Evolutionary conservation across 2,888 invertebrate genomes (phyloP).

Genomic region (Coleophora deauratella): DNA sequence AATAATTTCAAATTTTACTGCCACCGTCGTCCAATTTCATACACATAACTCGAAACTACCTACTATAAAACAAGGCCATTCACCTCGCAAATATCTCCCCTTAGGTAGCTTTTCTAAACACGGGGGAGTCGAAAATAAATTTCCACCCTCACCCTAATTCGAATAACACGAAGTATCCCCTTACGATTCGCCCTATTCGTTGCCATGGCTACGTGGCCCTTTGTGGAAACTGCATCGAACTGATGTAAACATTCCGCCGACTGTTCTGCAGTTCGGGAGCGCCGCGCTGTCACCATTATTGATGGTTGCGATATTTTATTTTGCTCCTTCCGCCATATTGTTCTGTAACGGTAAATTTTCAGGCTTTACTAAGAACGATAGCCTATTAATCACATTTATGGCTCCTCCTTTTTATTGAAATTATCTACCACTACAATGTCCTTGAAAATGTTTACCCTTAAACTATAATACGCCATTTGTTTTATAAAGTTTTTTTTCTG

Average conservation of each 20-base stretch:
- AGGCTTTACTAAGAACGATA: slow-evolving; percentile 46
- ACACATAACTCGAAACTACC: slow-evolving; percentile 19
- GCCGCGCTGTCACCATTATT: slow-evolving; percentile 37
- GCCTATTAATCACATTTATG: slow-evolving; percentile 56
- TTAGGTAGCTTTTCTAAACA: slow-evolving; percentile 45
- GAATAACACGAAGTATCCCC: slow-evolving; percentile 47
- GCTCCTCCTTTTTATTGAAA: slow-evolving; percentile 29
- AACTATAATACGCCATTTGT: too few relatives aligned
- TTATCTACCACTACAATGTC: too few relatives aligned
- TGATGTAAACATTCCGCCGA: slow-evolving; percentile 37
- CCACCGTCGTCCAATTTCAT: slow-evolving; percentile 18
- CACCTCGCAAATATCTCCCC: slow-evolving; percentile 65
- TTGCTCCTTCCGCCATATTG: slow-evolving; percentile 40
- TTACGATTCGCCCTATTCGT: slow-evolving; percentile 47
- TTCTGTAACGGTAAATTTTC: slow-evolving; percentile 42
- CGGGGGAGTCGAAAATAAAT: slow-evolving; percentile 59
- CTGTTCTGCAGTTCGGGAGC: slow-evolving; percentile 38
- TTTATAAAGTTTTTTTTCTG: slow-evolving; percentile 21
- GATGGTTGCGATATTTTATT: slow-evolving; percentile 42
- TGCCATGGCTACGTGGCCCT: slow-evolving; percentile 45
- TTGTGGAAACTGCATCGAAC: slow-evolving; percentile 35
- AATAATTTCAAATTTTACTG: slow-evolving; percentile 14
- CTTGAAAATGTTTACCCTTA: too few relatives aligned
- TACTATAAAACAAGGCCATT: slow-evolving; percentile 44
- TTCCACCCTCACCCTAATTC: slow-evolving; percentile 63